Percentiles rank a stretch among this genome's conserved stretches.
Conservation (phyloP, 2,888 invertebrate species). For the Dasypogon diadema region DNA sequence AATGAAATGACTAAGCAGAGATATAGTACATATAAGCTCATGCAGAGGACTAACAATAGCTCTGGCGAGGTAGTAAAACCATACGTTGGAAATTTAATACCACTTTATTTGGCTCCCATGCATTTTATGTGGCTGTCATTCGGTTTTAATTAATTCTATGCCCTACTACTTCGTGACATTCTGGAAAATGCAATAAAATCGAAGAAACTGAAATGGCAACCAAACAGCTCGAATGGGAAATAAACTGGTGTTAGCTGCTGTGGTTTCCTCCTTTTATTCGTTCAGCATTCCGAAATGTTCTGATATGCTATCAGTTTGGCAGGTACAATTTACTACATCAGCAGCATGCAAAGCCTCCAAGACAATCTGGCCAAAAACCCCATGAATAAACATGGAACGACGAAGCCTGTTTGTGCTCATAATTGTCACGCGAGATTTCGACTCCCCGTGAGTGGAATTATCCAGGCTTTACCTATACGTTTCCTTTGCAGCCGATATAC, state of each 20-base stretch:
- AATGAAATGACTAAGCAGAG: too few relatives aligned
- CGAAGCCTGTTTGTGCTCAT: slow-evolving; percentile 37
- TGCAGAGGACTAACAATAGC: too few relatives aligned
- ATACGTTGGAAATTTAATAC: slow-evolving; percentile 8
- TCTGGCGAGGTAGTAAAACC: too few relatives aligned
- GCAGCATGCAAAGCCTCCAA: slow-evolving; percentile 27
- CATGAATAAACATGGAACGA: slow-evolving; percentile 44
- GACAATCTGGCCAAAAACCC: slow-evolving; percentile 46
- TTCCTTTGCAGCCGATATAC: neutral
- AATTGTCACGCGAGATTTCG: slow-evolving; percentile 51
- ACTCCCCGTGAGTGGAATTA: neutral
- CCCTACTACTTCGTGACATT: slow-evolving; percentile 16
- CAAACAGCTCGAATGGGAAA: slow-evolving; percentile 13
- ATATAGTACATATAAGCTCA: too few relatives aligned
- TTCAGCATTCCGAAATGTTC: slow-evolving; percentile 21
- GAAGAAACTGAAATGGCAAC: slow-evolving; percentile 34
- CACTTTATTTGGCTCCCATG: slow-evolving; percentile 2
- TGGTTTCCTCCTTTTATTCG: slow-evolving; percentile 6
- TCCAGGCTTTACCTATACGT: neutral
- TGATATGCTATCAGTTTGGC: slow-evolving; percentile 48
- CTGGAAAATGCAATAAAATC: slow-evolving; percentile 45
- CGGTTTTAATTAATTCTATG: slow-evolving; percentile 40
- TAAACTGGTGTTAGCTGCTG: slow-evolving; percentile 1
- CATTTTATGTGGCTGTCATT: slow-evolving; percentile 15
- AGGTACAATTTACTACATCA: slow-evolving; percentile 37